Evolutionary conservation across 2,888 invertebrate genomes (phyloP).

Genomic region (Thymelicus acteon): DNA sequence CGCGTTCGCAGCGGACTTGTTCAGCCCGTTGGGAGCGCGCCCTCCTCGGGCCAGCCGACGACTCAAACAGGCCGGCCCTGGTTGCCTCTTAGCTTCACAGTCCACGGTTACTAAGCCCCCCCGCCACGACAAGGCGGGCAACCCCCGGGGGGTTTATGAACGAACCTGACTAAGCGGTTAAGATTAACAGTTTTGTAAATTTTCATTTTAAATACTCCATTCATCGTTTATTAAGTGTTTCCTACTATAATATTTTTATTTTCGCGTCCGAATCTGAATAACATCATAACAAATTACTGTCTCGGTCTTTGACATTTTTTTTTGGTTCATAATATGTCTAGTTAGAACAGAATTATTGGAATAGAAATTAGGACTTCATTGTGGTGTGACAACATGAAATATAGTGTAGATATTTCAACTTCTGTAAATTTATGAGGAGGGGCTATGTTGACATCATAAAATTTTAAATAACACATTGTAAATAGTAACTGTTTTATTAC

Average conservation of each 20-base stretch:
- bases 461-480: background rate
- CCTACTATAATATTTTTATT: constrained; percentile 15
- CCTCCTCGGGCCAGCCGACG: no score
- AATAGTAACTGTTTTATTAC: background rate
- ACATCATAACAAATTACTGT: constrained; percentile 29
- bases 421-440: constrained; percentile 27
- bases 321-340: constrained; percentile 33
- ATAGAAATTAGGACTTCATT: constrained; percentile 34
- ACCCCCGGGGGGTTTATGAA: background rate
- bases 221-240: constrained; percentile 7
- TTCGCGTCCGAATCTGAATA: constrained; percentile 20
- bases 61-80: no score
- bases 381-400: constrained; percentile 27
- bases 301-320: constrained; percentile 36
- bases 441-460: constrained; percentile 13
- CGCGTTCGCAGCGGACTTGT: no score
- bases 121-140: no score
- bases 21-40: no score
- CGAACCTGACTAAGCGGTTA: background rate
- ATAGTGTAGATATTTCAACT: constrained; percentile 31
- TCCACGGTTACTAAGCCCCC: no score
- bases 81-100: no score
- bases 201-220: background rate
- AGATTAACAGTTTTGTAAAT: background rate
- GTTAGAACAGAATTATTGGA: constrained; percentile 29